Conservation (phyloP, 2,113 vertebrate species). For the Dipodomys merriami region DNA sequence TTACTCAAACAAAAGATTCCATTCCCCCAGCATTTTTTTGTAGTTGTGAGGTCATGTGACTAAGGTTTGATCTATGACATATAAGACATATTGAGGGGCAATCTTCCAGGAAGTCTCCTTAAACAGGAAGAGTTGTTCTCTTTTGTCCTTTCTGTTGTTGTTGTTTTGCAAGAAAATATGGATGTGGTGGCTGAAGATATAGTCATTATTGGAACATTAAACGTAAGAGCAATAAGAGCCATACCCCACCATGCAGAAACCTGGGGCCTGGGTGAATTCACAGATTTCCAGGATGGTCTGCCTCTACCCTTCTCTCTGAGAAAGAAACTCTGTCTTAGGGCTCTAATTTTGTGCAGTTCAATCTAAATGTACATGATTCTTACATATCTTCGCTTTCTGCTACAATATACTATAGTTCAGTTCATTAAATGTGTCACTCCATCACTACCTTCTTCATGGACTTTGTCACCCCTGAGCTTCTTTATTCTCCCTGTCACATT, state of each 20-base stretch:
- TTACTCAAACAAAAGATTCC: not conserved
- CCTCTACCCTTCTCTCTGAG: not conserved
- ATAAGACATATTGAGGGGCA: not conserved
- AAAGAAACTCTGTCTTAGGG: conserved; percentile 30
- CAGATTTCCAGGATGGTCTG: not conserved
- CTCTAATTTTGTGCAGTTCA: conserved; percentile 21
- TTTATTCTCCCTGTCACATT: conserved; percentile 18
- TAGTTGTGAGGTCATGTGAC: not conserved
- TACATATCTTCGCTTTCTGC: not conserved
- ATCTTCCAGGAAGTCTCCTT: not conserved
- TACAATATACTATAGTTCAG: not conserved
- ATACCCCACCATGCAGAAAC: not conserved
- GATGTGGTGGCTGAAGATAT: not conserved
- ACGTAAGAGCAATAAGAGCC: not conserved
- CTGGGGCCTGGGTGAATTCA: not conserved
- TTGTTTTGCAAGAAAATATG: not conserved
- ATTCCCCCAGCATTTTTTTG: conserved; percentile 23
- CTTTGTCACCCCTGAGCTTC: not conserved
- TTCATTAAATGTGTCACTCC: not conserved
- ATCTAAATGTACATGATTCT: conserved; percentile 10
- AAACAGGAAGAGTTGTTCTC: not conserved
- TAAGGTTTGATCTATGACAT: not conserved
- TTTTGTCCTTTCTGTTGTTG: not conserved
- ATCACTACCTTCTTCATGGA: not conserved
- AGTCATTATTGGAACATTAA: not conserved